Conservation (phyloP, 2,113 vertebrate species). For the Stomatorhinus ivindoensis region DNA sequence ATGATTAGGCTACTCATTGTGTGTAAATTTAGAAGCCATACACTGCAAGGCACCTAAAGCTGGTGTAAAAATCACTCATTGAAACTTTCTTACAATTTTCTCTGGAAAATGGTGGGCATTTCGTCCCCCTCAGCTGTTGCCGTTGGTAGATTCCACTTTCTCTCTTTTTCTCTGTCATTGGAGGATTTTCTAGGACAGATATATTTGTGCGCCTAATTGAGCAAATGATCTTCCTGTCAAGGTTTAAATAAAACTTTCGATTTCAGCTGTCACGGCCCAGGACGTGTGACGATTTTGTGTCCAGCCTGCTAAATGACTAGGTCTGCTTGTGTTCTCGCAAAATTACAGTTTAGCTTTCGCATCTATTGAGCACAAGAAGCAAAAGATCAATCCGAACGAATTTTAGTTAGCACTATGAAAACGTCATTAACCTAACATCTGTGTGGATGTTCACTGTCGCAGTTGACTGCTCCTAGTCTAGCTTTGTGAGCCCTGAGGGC, state of each 20-base stretch:
- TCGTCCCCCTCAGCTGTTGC: conserved; percentile 49
- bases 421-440: background rate
- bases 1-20: background rate
- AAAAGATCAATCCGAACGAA: background rate
- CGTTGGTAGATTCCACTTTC: conserved; percentile 27
- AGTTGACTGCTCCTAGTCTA: background rate
- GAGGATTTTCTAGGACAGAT: background rate
- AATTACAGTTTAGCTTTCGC: background rate
- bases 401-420: background rate
- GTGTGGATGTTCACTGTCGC: background rate
- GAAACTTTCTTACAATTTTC: background rate
- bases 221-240: background rate
- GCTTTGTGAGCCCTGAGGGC: background rate
- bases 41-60: background rate
- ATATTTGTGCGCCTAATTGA: background rate
- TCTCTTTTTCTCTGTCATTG: background rate
- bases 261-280: background rate
- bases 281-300: background rate
- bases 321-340: background rate
- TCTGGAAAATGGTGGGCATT: conserved; percentile 24
- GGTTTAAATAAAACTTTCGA: background rate
- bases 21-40: background rate
- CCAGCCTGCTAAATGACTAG: background rate
- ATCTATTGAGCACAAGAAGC: background rate
- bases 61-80: background rate